These are phyloP conservation scores for Hyposoter dolosus DNA, from an alignment of 2,888 invertebrate species.

Conservation along the genomic window DNA sequence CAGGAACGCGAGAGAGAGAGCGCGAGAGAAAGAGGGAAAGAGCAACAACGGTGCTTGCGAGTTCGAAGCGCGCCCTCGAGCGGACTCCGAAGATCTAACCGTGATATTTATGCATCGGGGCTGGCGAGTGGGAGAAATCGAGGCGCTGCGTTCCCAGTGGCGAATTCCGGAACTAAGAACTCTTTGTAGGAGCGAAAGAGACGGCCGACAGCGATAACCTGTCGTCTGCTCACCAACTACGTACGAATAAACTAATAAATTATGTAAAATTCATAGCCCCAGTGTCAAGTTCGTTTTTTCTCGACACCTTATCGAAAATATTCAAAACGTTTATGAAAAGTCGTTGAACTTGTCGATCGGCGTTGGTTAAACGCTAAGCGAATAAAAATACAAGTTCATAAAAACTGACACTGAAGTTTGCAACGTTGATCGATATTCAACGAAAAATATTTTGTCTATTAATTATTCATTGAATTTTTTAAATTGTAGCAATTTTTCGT, in stretches of 20 bases:
- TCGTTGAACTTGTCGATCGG: not conserved
- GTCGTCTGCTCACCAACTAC: slow-evolving; percentile 35
- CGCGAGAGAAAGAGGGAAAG: slow-evolving; percentile 6
- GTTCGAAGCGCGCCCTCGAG: slow-evolving; percentile 49
- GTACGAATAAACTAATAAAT: not conserved
- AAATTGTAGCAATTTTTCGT: no score
- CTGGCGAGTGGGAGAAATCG: not conserved
- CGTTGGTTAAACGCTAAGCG: not conserved
- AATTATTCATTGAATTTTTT: no score
- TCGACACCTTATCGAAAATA: not conserved
- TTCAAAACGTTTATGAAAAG: not conserved
- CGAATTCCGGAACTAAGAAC: slow-evolving; percentile 29
- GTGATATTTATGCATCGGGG: slow-evolving; percentile 21
- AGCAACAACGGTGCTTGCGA: slow-evolving; percentile 36
- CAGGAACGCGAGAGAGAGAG: not conserved
- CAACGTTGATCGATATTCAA: no score
- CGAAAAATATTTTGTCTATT: no score
- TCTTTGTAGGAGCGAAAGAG: not conserved
- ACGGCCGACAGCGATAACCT: not conserved
- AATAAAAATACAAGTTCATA: no score
- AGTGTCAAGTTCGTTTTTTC: not conserved
- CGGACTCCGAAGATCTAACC: slow-evolving; percentile 15
- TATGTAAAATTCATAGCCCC: not conserved
- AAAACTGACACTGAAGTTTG: no score
- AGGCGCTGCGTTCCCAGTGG: slow-evolving; percentile 9